Base-by-base conservation (phyloP, 2,113 vertebrate species). In the Telmatochromis sp. region DNA sequence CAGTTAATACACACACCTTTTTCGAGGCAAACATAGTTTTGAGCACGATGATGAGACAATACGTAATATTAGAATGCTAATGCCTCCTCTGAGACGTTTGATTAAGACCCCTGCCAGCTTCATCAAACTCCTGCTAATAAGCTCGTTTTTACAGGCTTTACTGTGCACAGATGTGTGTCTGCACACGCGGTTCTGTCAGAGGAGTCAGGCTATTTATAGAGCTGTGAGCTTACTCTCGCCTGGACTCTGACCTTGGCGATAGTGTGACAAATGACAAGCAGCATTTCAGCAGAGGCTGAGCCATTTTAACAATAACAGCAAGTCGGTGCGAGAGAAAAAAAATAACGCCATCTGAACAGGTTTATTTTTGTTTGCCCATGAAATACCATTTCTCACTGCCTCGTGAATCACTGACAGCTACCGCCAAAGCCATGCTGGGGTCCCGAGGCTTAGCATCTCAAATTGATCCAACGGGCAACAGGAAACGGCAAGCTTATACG, bases 221-320 rank as follows among this genome's bases (percentile, higher is more conserved):
- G 47, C 81, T 1, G 84, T 47, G 40, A 90, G 89, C 84, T 87
- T 86, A 86, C 63, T 89, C 87, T 88, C 19, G 75, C 81, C 79
- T 89, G 89, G 88, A 88, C 89, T 51, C 75, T 91, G 93, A 95
- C 95, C 94, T 95, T 94, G 94, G 83, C 80, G 83, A 80, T 78
- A 86, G 82, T 58, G 83, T 93, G 92, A 92, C 88, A 91, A 92
- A 93, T 87, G 89, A 92, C 81, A 26, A 73, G 80, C 91, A 85
- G 88, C 85, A 65, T 90, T 88, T 89, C 60, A 33, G 86, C 86
- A 73, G 83, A 88, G 81, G 89, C 84, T 21, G 2, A 60, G 85
- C 86, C 84, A 10, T 92, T 89, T 90, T 54, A 81, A 87, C 86
- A 80, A 87, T 65, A 89, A 84, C 87, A 91, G 87, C 86, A 55